Evolutionary conservation across 2,888 invertebrate species (phyloP), one percentile per base, ranked within the genome.

Genomic region (Agrotis segetum): DNA sequence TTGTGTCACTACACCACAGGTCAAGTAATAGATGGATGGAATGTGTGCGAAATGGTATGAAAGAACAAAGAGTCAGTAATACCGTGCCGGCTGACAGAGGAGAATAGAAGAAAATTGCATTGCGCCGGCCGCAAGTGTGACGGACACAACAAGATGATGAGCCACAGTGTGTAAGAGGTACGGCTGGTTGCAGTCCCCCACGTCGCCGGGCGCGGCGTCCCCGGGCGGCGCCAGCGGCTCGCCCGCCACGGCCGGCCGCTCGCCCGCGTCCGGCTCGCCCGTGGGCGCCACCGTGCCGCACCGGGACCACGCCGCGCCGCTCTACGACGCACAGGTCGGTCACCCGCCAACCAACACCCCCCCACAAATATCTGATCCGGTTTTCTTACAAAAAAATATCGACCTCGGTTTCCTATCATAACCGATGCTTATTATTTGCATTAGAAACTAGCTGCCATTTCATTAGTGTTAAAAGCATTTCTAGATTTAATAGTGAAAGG

Each of bases 191-290:
- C 89, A 95, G 95, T 95, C 95, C 79, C 95, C 95, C 52, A 91
- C 93, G 79, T 95, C 95, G 21, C 92, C 94, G 50, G 95, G 94
- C 77, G 95, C 93, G 93, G 92, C 92, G 86, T 94, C 95, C 64
- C 94, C 95, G 61, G 94, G 94, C 82, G 93, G 93, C 87, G 94
- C 94, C 82, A 93, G 93, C 88, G 94, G 90, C 85, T 94, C 95
- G 68, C 95, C 95, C 55, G 95, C 95, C 77, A 94, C 95, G 78
- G 96, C 95, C 76, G 95, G 95, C 2, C 91, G 93, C 81, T 95
- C 95, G 69, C 95, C 96, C 68, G 95, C 94, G 64, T 95, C 95
- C 9, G 95, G 95, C 69, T 95, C 95, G 49, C 96, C 95, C 34
- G 95, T 94, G 60, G 95, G 95, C 70, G 95, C 95, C 83, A 95